Percentiles rank a stretch among this genome's conserved stretches.
Conservation (phyloP, 2,888 invertebrate species). For the Encarsia formosa region DNA sequence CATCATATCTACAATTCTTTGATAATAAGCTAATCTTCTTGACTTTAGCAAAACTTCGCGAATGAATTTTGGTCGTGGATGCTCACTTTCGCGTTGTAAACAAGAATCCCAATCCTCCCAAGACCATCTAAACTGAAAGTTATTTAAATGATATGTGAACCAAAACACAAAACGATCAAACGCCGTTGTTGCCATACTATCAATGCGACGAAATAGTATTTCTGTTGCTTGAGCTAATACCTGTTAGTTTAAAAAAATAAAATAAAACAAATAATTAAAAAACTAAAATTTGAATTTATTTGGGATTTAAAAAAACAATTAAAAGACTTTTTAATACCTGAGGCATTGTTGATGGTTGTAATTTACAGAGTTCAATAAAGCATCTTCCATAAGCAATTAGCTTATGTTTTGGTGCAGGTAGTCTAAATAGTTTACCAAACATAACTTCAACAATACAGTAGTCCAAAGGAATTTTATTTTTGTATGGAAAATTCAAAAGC, state of each 20-base stretch:
- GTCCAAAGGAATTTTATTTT: constrained; percentile 93
- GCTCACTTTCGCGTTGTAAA: constrained; percentile 76
- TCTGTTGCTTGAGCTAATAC: constrained; percentile 97
- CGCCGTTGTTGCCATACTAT: constrained; percentile 94
- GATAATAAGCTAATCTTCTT: constrained; percentile 89
- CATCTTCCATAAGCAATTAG: constrained; percentile 94
- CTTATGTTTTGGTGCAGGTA: constrained; percentile 83
- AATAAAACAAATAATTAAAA: not conserved
- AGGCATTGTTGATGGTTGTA: constrained; percentile 95
- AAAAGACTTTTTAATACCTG: constrained; percentile 60
- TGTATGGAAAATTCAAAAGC: constrained; percentile 86
- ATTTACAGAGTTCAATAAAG: constrained; percentile 92
- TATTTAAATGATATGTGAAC: constrained; percentile 98
- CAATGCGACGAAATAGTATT: constrained; percentile 91
- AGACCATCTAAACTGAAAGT: constrained; percentile 98
- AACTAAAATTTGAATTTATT: not conserved
- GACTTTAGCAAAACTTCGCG: constrained; percentile 86
- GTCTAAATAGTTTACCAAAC: constrained; percentile 88
- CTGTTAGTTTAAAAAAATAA: constrained; percentile 34
- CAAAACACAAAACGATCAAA: constrained; percentile 95
- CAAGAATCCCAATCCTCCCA: constrained; percentile 96
- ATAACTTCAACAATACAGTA: constrained; percentile 98
- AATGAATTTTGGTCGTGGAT: constrained; percentile 92
- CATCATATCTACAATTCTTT: constrained; percentile 87
- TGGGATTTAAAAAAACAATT: constrained; percentile 7